Conservation (phyloP, 2,888 invertebrate species). For the Nectonema munidae region DNA sequence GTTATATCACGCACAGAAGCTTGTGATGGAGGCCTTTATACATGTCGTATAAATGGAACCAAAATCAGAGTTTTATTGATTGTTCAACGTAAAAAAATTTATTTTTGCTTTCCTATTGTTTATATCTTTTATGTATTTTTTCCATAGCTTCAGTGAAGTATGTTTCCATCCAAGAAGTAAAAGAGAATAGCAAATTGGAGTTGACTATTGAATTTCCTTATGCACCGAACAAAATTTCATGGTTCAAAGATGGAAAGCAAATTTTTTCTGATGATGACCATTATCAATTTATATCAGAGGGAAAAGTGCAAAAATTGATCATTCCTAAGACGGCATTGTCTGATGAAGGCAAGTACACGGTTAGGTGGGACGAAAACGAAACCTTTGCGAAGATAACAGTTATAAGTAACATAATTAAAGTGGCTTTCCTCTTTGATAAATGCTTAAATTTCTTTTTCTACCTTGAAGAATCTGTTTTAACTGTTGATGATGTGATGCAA, state of each 20-base stretch:
- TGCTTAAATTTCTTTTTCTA: no score
- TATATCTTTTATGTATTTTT: no score
- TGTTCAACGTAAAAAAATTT: neutral
- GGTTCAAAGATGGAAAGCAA: neutral
- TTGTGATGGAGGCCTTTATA: neutral
- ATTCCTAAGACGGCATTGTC: neutral
- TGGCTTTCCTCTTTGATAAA: no score
- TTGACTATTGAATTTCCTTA: neutral
- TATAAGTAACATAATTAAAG: no score
- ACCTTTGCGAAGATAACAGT: neutral
- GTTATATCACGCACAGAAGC: neutral
- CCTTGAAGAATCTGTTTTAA: no score
- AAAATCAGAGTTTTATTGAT: neutral
- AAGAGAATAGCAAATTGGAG: neutral
- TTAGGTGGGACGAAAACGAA: neutral
- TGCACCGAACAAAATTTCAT: neutral
- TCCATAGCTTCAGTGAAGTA: neutral
- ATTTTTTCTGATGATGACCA: no score
- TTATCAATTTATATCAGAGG: neutral
- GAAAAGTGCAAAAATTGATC: neutral
- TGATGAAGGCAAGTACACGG: constrained; percentile 1
- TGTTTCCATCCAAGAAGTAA: neutral
- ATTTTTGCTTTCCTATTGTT: no score
- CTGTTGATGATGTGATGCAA: no score
- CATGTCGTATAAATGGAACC: constrained; percentile 1